Evolutionary conservation across 2,888 invertebrate species (phyloP), one percentile per base, ranked within the genome.

Genomic region (Syritta pipiens): DNA sequence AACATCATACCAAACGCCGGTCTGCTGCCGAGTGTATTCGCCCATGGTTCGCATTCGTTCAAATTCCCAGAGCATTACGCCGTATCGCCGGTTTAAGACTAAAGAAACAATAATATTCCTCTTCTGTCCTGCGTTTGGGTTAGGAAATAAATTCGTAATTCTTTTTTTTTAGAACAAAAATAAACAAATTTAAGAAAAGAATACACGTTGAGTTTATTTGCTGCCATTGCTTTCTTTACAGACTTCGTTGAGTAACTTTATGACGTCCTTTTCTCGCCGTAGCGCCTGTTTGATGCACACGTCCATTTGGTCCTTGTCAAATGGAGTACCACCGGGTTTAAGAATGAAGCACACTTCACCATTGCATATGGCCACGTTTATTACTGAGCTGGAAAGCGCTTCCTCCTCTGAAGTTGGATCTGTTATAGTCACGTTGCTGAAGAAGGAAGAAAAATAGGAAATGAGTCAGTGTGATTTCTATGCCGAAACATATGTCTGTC

Each of bases 1-100:
- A 99, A 99, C 89, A 96, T 99, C 75, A 97, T 99, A 84, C 99
- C 99, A 20, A 99, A 99, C 90, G 98, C 99, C 81, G 99, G 99
- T 37, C 91, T 97, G 62, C 90, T 99, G 83, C 97, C 98, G 17
- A 96, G 95, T 85, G 93, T 98, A 49, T 92, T 93, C 85, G 94
- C 96, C 1, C 90, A 92, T 69, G 97, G 97, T 22, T 92, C 92
- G 68, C 96, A 98, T 87, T 92, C 93, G 24, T 97, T 99, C 89
- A 92, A 94, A 88, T 98, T 99, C 89, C 99, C 99, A 24, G 89
- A 91, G 62, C 95, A 96, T 84, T 98, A 98, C 88, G 94, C 96
- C 12, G 91, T 91, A 22, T 90, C 92, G 55, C 90, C 92, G 82
- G 85, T 87, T 76, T 88, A 86, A 83, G 63, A 40, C 24, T 12